These are phyloP conservation scores for Cyclophora punctaria DNA, from an alignment of 2,888 invertebrate genomes.

Conservation along the genomic window DNA sequence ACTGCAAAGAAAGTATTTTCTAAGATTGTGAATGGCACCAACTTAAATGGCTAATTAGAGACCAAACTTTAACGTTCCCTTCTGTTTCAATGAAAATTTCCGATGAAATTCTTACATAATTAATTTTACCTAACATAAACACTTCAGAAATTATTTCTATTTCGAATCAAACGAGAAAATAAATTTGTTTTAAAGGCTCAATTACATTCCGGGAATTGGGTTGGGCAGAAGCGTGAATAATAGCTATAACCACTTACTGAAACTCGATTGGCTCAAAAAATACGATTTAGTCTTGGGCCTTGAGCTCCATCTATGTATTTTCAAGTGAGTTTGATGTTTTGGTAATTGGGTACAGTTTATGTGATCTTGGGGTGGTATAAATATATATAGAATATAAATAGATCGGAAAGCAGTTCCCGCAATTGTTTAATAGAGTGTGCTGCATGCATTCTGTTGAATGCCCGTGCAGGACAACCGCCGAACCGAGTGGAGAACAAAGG, in stretches of 20 bases:
- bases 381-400: no score
- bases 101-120: no score
- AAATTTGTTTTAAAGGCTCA: conserved; percentile 29
- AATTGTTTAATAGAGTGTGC: neutral
- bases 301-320: neutral
- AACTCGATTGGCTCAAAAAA: conserved; percentile 7
- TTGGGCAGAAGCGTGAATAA: conserved; percentile 10
- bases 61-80: no score
- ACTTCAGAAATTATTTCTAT: conserved; percentile 19
- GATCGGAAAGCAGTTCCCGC: no score
- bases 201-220: conserved; percentile 24
- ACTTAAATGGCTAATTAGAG: no score
- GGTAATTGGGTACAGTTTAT: no score
- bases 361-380: no score
- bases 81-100: no score
- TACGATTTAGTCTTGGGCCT: no score
- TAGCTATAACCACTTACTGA: conserved; percentile 9
- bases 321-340: neutral
- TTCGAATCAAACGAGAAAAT: conserved; percentile 25
- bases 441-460: neutral
- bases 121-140: no score
- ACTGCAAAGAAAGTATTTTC: no score
- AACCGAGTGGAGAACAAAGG: neutral
- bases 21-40: no score
- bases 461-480: neutral